Evolutionary conservation across 2,888 invertebrate genomes (phyloP), one percentile per base, ranked within the genome.

Genomic region (Zhuqinia jingwanae): DNA sequence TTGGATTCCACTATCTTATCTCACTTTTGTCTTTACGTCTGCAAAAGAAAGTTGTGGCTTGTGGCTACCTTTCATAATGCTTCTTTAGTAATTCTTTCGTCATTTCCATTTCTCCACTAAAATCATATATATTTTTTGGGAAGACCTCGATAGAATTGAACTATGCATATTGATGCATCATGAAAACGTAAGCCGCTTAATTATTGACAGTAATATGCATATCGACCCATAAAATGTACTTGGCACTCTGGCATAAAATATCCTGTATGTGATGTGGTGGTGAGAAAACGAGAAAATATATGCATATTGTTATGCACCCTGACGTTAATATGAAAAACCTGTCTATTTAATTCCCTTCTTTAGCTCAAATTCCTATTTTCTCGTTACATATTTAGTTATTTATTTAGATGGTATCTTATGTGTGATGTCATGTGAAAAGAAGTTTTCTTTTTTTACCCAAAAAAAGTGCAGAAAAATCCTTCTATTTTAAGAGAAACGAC

Each of bases 151-250:
- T 17, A 2, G 17, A 53, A 53, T 5, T 53, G 56, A 3, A 36
- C 36, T 11, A 56, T 22, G 17, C 8, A 56, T 56, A 22, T 56
- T 56, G 17, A 56, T 22, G 20, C 56, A 20, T 22, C 22, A 20
- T 53, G 22, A 56, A 56, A 56, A 56, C 56, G 20, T 56, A 22
- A 53, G 56, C 56, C 3, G 56, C 22, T 56, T 56, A 56, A 56
- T 56, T 56, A 56, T 56, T 56, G 56, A 56, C 56, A 56, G 56
- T 56, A 56, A 56, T n/a, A n/a, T 56, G 56, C 56, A 56, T 53
- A 53, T 53, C 56, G 56, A 56, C 10, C 56, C 56, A 56, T 2
- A 56, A 36, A 22, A 5, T 22, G 17, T 56, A 56, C 56, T 36
- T 36, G 13, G 10, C 56, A 56, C 22, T 10, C 22, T 20, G 22